Percentiles rank a stretch among this genome's conserved stretches.
Evolutionary conservation across 1,140 invertebrate genomes (phyloP).

Genomic region (Drosophila pectinifera): DNA sequence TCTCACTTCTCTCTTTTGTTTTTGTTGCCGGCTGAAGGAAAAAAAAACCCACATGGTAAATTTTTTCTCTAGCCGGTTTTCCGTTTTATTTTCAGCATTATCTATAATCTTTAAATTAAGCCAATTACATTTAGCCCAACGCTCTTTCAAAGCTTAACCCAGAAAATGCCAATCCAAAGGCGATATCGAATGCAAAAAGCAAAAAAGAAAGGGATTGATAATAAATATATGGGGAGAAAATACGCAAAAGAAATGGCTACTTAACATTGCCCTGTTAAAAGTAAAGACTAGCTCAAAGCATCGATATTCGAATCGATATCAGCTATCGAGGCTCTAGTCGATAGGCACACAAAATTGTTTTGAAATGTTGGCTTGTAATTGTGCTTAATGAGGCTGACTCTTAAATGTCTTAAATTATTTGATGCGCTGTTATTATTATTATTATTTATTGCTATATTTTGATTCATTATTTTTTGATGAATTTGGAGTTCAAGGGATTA

Average conservation of each 20-base stretch:
- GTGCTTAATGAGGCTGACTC: background rate
- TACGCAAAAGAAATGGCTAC: constrained; percentile 15
- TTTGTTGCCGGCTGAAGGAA: constrained; percentile 24
- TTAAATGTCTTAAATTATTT: background rate
- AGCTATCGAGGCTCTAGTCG: background rate
- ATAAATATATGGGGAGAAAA: constrained; percentile 13
- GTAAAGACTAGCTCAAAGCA: no score
- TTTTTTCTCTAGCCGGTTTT: constrained; percentile 33
- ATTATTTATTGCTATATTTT: no score
- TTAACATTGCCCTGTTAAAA: constrained; percentile 23
- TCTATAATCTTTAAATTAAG: constrained; percentile 35
- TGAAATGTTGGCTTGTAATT: background rate
- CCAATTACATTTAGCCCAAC: constrained; percentile 38
- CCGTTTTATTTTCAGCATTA: constrained; percentile 23
- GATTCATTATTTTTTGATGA: no score
- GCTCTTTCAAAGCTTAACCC: constrained; percentile 7
- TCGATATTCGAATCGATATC: background rate
- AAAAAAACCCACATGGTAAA: constrained; percentile 15
- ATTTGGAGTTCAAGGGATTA: background rate
- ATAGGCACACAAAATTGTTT: background rate
- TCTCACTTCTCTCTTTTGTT: constrained; percentile 17
- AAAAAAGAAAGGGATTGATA: background rate
- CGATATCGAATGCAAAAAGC: background rate
- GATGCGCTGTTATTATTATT: no score
- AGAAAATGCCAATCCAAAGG: constrained; percentile 17